phyloP scores from a whole-genome alignment of 2,797 vertebrate species.

The Oreortyx pictus region DNA sequence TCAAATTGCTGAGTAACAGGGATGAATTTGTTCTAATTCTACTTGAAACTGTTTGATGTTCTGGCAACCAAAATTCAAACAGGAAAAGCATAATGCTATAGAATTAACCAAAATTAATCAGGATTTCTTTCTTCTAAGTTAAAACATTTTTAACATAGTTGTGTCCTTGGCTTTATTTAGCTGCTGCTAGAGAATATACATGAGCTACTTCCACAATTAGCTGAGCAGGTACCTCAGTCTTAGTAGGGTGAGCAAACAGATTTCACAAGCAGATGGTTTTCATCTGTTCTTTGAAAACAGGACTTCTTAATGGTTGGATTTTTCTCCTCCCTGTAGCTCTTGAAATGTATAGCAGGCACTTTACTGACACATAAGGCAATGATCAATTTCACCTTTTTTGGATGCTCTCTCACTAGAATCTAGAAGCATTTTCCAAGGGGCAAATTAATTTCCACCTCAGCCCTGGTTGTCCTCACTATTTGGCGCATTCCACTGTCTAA shows the following conservation, averaged over 20 bases:
- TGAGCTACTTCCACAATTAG: background rate
- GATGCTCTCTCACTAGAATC: background rate
- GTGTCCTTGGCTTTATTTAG: background rate
- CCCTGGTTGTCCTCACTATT: background rate
- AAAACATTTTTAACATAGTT: background rate
- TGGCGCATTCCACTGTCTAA: background rate
- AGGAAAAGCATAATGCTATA: background rate
- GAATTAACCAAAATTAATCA: slow-evolving; percentile 23
- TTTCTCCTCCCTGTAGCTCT: background rate
- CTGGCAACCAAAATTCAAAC: background rate
- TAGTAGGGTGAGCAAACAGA: background rate
- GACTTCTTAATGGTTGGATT: background rate
- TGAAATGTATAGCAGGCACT: background rate
- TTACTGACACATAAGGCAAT: background rate
- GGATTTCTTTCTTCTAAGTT: background rate
- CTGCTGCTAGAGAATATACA: background rate
- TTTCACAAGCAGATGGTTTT: background rate
- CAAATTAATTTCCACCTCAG: background rate
- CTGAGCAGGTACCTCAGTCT: background rate
- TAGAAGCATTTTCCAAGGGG: background rate
- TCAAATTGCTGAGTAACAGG: slow-evolving; percentile 40
- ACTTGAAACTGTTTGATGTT: slow-evolving; percentile 54
- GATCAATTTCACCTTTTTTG: background rate
- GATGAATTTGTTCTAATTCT: slow-evolving; percentile 17
- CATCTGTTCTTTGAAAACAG: background rate